Evolutionary conservation across 92 coral and sea anemone species (phyloP), one percentile per base, ranked within the genome.

Genomic region (Porites rus): DNA sequence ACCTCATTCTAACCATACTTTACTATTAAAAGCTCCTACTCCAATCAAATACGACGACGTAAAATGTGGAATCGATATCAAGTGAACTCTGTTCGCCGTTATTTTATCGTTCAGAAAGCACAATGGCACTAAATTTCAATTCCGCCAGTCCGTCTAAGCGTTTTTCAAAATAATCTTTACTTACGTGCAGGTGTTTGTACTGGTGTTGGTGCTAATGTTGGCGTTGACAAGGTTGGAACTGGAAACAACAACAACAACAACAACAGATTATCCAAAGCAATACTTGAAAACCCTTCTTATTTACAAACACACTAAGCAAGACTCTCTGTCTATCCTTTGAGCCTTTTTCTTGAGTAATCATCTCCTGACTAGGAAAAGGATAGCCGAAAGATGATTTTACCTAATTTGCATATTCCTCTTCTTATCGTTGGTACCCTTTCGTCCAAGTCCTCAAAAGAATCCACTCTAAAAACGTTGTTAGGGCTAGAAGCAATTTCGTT

Each of bases 401-500:
- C 90, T 79, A 78, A 63, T 65, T 7, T 19, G 72, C 93, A 90
- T 51, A 84, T 80, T n/a, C 63, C 79, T 24, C 28, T 90, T 83
- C 12, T 6, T 7, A n/a, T 65, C 59, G 4, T 51, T 25, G 3
- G 84, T 25, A 25, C 18, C 64, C 69, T 86, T 7, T 62, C 74
- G 7, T 91, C 73, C 31, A 91, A 76, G n/a, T 77, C 69, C 76
- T 82, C 38, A 71, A 82, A 91, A 0, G 91, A 90, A 4, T 82
- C 51, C 24, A 71, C 91, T 4, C 61, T 76, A 11, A 86, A 19
- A 2, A 59, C 94, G n/a, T 87, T 54, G 0, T 65, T 28, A 8
- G 88, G 85, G 1, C 84, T 16, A 17, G 94, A 91, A 9, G 94
- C 94, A 14, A 91, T 91, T 8, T 87, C 9, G 43, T 18, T 66